A percentile compares a stretch with the other conserved stretches of the same genome.
These are phyloP conservation scores for Bradypodion ventrale DNA, from an alignment of 2,797 vertebrate genomes.

Conservation along the genomic window DNA sequence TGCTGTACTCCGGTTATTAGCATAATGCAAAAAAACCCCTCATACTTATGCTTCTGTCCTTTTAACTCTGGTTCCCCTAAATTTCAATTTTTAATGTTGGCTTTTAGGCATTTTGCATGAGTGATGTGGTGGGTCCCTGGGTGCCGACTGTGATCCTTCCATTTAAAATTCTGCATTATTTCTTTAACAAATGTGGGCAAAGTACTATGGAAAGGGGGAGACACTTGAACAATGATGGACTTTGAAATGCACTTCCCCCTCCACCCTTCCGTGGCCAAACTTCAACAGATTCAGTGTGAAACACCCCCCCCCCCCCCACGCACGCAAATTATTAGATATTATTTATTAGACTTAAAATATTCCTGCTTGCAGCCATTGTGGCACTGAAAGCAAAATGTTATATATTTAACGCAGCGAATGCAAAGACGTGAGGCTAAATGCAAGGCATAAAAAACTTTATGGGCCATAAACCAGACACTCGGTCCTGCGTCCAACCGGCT, in stretches of 20 bases:
- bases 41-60: constrained; percentile 55
- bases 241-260: constrained; percentile 36
- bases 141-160: constrained; percentile 31
- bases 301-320: too few species aligned
- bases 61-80: constrained; percentile 26
- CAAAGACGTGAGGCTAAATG: constrained; percentile 59
- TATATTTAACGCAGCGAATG: constrained; percentile 56
- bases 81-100: constrained; percentile 52
- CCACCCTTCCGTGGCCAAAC: constrained; percentile 44
- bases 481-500: constrained; percentile 42
- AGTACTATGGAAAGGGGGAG: neutral
- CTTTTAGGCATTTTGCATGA: constrained; percentile 42
- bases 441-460: constrained; percentile 63
- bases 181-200: neutral
- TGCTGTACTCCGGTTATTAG: constrained; percentile 36
- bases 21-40: neutral
- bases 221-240: neutral
- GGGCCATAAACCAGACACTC: constrained; percentile 44
- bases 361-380: constrained; percentile 58
- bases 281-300: constrained; percentile 43
- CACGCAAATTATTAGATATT: constrained; percentile 65
- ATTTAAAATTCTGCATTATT: constrained; percentile 50
- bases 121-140: neutral
- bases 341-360: constrained; percentile 65
- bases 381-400: constrained; percentile 59